A percentile compares a stretch with the other conserved stretches of the same genome.
Conservation (phyloP, 1,140 invertebrate species). For the Maniola jurtina region DNA sequence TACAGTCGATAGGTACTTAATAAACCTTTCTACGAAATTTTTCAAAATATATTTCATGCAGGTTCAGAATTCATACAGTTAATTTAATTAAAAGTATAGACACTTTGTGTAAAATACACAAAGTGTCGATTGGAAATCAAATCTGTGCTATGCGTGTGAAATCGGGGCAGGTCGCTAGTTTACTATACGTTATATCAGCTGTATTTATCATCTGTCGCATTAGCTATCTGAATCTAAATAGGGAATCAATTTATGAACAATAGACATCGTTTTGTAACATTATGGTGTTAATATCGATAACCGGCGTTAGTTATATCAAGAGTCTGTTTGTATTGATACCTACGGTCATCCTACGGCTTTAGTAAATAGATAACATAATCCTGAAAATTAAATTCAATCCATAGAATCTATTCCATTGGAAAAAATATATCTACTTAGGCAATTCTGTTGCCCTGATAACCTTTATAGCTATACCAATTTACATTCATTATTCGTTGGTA, state of each 20-base stretch:
- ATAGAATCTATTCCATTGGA: neutral
- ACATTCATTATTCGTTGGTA: neutral
- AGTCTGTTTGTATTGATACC: neutral
- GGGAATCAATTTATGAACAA: slow-evolving; percentile 33
- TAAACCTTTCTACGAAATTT: no score
- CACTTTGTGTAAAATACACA: no score
- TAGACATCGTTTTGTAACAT: slow-evolving; percentile 29
- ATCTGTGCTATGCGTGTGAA: no score
- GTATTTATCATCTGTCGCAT: slow-evolving; percentile 37
- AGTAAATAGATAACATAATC: neutral
- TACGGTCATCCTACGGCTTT: neutral
- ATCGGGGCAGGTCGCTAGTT: no score
- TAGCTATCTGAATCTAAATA: slow-evolving; percentile 35
- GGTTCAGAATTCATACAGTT: no score
- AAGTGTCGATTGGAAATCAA: no score
- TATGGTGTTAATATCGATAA: slow-evolving; percentile 17
- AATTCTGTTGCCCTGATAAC: no score
- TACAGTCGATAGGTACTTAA: no score
- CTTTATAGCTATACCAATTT: no score
- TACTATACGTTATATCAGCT: slow-evolving; percentile 37
- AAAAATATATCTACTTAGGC: no score
- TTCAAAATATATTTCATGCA: no score
- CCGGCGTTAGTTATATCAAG: slow-evolving; percentile 24
- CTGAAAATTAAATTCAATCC: neutral
- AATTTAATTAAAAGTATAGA: no score